Evolutionary conservation across 2,797 vertebrate species (phyloP), one percentile per base, ranked within the genome.

Genomic region (Ctenosaura bakeri): DNA sequence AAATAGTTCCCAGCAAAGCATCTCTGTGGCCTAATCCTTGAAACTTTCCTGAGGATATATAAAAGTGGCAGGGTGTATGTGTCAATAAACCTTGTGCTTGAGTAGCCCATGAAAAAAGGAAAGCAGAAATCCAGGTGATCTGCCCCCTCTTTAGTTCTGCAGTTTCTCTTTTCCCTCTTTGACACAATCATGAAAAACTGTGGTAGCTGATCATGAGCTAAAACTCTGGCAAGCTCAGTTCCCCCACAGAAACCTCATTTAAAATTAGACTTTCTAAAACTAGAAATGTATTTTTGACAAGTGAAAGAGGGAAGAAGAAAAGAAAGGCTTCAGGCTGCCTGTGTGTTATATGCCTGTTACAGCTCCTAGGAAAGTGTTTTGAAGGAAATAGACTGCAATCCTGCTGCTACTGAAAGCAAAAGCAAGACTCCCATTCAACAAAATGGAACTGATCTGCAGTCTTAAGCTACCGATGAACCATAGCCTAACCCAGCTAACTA

Each of bases 161-260:
- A 94, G 94, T 96, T 97, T 96, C 93, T 24, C 12, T 20, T 64
- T 38, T 91, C 24, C 95, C 93, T 91, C 91, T 96, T 29, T 26
- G 46, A 46, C 4, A 69, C 4, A 10, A 12, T 69, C 29, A 69
- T 69, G 9, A 69, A 87, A 96, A 95, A 95, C 94, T 89, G 94
- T 94, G 96, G 96, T 95, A 94, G 85, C 91, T 93, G 93, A 95
- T 97, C 95, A 92, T 97, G 96, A 93, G 93, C 96, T 90, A 90
- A 76, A 86, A 29, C 42, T 91, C 74, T 85, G 85, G 84, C 93
- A 95, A 85, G 88, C 95, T 95, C 94, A 35, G 94, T 93, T 92
- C 94, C 92, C 95, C 95, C 94, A 95, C 90, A 92, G 14, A 52
- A 79, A 59, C 9, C 24, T 20, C 14, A 54, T 50, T 87, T 79